Base-by-base conservation (phyloP, 92 coral and sea anemone genomes). In the Porites rus region DNA sequence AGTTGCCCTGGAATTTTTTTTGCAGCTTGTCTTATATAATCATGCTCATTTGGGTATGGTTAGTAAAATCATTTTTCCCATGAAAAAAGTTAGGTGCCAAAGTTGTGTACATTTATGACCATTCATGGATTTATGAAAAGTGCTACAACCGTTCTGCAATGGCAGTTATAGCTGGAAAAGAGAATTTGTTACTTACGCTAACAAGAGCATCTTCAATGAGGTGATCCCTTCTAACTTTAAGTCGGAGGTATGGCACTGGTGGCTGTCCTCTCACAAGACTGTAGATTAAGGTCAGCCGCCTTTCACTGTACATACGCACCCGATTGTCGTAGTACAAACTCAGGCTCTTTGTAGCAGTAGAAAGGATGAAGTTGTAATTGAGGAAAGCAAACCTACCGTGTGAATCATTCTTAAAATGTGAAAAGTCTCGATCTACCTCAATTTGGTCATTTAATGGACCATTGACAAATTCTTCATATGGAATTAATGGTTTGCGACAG, bases 141-240 rank as follows among this genome's bases (percentile, higher is more conserved):
- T 59, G 63, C 66, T 16, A 6, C 1, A 17, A 11, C 66, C 10
- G 0, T 12, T 16, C 7, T 12, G 17, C 19, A 14, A 62, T 13
- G n/a, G 17, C 66, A 62, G 7, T 16, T 9, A 62, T 16, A 14
- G 19, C 19, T 2, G 72, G 38, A 8, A 68, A 22, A 24, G 31
- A 68, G 1, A 50, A 18, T 8, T 11, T 14, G 11, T 10, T 88
- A 93, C 99, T 97, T 89, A 97, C 99, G 75, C 92, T 97, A 56
- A 97, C 98, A 52, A 97, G 94, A 61, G 99, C 99, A 87, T 97
- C 99, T 66, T 93, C 98, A 77, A 97, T 95, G 86, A 97, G 79
- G 79, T 95, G 96, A 77, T 97, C 98, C 72, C 99, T 75, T n/a
- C 94, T 91, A 18, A 97, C 99, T 68, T 94, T 97, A 54, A 97